Evolutionary conservation across 2,797 vertebrate genomes (phyloP), one percentile per base, ranked within the genome.

Genomic region (Enteromius fasciolatus): DNA sequence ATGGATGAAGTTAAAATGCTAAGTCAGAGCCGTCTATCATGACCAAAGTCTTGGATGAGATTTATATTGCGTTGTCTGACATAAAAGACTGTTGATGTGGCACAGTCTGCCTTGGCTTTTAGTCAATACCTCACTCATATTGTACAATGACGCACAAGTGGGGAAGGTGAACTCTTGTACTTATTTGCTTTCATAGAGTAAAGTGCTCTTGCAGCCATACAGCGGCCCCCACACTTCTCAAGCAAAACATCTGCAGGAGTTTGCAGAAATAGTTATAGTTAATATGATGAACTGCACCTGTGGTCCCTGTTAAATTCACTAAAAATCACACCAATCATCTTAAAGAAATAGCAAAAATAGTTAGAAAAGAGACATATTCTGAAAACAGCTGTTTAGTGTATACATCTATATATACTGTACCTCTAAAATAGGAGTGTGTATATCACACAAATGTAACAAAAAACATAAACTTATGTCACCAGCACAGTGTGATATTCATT

Each of bases 61-160:
- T 63, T 74, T 76, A 12, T 8, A 46, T 20, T 66, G 59, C 10
- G 12, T 39, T 4, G 7, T 63, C 57, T 76, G 57, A 63, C 36
- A 44, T 76, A 41, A 76, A 61, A 63, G 54, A 61, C 75, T 63
- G 57, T 63, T 76, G 15, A 76, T 63, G 39, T 76, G 39, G 23
- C 36, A 25, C 23, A 76, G 54, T 63, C 0, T 76, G 39, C 57
- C 10, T 63, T 63, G 75, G 39, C 17, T 76, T 61, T 76, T 28
- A 46, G 25, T 77, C 75, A 64, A 20, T 64, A 25, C 73, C 36
- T 48, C 17, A 33, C 17, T 77, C 57, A 3, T 61, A 20, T 64
- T 44, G 23, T 31, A 9, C 39, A 46, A 4, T 46, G 39, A 46
- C 5, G 23, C 41, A 76, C 73, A 59, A n/a, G 73, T 39, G 14